phyloP scores from a whole-genome alignment of 37 sponge, comb jelly and placozoan genomes.

The Spongia lamella region DNA sequence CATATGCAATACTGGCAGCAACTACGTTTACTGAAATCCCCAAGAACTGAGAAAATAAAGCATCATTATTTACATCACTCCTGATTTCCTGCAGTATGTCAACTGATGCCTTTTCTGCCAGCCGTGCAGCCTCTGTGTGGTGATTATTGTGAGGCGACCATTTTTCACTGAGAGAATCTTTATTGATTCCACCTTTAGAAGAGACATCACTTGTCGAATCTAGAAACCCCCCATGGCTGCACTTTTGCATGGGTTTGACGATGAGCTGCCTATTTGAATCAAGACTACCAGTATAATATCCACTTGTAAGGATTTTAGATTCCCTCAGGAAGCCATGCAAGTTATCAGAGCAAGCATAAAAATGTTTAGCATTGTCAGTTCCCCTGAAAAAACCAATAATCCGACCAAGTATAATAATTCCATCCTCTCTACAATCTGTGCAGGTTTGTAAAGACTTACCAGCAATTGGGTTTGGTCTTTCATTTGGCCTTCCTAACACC shows the following conservation, averaged over 20 bases:
- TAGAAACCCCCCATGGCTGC: conserved; percentile 44
- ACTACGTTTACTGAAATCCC: too few relatives aligned
- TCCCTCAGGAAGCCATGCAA: neutral
- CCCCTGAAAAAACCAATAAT: too few relatives aligned
- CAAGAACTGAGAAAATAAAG: neutral
- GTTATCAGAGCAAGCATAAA: conserved; percentile 7
- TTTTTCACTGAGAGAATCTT: conserved; percentile 7
- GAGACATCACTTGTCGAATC: conserved; percentile 2
- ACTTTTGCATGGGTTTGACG: conserved; percentile 23
- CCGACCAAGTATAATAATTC: neutral
- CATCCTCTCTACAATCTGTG: conserved; percentile 10
- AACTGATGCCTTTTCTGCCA: conserved; percentile 26
- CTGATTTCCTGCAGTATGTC: conserved; percentile 14
- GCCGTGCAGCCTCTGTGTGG: conserved; percentile 6
- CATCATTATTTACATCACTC: conserved; percentile 17
- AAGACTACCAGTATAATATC: conserved; percentile 21
- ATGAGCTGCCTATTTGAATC: neutral
- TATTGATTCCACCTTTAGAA: conserved; percentile 41
- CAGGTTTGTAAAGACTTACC: conserved; percentile 11
- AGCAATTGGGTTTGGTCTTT: conserved; percentile 20
- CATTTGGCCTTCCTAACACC: conserved; percentile 5
- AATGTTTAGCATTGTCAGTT: neutral
- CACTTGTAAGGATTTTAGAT: conserved; percentile 28
- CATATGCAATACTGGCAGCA: conserved; percentile 38
- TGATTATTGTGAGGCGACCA: conserved; percentile 41